These are phyloP conservation scores for Cheumatopsyche charites DNA, from an alignment of 1,140 invertebrate species.

Conservation along the genomic window DNA sequence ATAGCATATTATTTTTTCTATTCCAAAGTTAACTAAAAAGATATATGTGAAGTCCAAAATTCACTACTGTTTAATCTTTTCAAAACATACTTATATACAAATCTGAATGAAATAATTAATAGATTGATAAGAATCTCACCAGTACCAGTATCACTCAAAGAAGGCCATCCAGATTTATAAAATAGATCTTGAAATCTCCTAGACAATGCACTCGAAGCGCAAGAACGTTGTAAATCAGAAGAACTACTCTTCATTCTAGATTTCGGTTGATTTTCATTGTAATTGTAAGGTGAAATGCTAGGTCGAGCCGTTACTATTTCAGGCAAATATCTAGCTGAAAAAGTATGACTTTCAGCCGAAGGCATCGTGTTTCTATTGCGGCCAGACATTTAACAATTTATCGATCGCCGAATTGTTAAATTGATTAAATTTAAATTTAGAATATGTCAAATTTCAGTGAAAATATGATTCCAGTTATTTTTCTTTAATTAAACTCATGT, in stretches of 20 bases:
- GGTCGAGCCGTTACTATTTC: constrained; percentile 37
- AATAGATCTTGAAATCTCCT: constrained; percentile 43
- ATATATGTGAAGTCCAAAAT: too few species aligned
- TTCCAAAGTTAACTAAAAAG: too few species aligned
- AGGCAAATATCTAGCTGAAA: constrained; percentile 31
- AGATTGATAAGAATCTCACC: constrained; percentile 19
- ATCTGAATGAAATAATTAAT: too few species aligned
- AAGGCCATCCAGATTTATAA: constrained; percentile 43
- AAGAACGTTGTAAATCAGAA: too few species aligned
- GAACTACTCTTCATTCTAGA: not conserved
- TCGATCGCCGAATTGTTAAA: too few species aligned
- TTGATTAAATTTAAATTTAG: too few species aligned
- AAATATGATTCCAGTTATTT: too few species aligned
- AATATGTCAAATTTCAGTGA: too few species aligned
- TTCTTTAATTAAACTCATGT: too few species aligned
- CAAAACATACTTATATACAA: too few species aligned
- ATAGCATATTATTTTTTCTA: too few species aligned
- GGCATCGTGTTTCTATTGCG: constrained; percentile 35
- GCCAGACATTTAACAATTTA: constrained; percentile 38
- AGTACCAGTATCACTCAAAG: constrained; percentile 46
- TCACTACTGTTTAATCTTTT: too few species aligned
- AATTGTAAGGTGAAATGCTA: constrained; percentile 25
- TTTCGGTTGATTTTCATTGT: constrained; percentile 29
- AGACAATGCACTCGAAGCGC: constrained; percentile 40
- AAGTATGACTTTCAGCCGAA: constrained; percentile 29